Conservation (phyloP, 2,888 invertebrate genomes). For the Pristionchus mayeri region DNA sequence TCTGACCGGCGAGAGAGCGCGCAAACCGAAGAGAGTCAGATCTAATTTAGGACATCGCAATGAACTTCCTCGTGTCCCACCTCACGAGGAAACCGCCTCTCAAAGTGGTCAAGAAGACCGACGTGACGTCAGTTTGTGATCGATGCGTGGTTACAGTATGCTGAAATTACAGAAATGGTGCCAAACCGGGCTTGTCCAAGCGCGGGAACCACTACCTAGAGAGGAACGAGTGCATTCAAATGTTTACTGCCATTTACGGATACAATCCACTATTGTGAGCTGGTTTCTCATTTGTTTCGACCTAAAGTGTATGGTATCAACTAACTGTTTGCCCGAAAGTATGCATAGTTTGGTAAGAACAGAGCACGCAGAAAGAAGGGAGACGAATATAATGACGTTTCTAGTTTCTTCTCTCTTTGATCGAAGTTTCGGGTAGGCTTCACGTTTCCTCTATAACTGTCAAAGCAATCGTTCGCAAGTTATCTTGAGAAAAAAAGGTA, state of each 20-base stretch:
- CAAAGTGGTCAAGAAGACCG: slow-evolving; percentile 82
- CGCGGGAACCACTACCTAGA: slow-evolving; percentile 81
- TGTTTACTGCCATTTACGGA: slow-evolving; percentile 89
- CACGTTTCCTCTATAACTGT: no score
- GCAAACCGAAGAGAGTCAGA: no score
- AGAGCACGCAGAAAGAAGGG: neutral
- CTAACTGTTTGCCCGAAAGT: no score
- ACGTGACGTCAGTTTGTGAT: neutral
- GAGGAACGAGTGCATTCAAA: slow-evolving; percentile 96
- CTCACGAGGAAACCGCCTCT: slow-evolving; percentile 96
- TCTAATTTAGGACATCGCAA: slow-evolving; percentile 90
- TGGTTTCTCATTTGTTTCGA: slow-evolving; percentile 86
- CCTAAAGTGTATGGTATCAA: neutral
- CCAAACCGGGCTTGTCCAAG: neutral
- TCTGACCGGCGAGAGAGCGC: no score
- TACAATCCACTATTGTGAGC: slow-evolving; percentile 96
- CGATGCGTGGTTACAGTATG: neutral
- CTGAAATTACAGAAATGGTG: neutral
- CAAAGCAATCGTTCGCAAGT: neutral
- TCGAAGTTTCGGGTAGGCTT: no score
- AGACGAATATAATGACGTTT: neutral
- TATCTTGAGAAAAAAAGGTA: no score
- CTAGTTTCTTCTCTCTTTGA: neutral
- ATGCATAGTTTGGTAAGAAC: no score
- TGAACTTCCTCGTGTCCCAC: slow-evolving; percentile 98